Evolutionary conservation across 2,888 invertebrate genomes (phyloP), one percentile per base, ranked within the genome.

Genomic region (Anthrax anthrax): DNA sequence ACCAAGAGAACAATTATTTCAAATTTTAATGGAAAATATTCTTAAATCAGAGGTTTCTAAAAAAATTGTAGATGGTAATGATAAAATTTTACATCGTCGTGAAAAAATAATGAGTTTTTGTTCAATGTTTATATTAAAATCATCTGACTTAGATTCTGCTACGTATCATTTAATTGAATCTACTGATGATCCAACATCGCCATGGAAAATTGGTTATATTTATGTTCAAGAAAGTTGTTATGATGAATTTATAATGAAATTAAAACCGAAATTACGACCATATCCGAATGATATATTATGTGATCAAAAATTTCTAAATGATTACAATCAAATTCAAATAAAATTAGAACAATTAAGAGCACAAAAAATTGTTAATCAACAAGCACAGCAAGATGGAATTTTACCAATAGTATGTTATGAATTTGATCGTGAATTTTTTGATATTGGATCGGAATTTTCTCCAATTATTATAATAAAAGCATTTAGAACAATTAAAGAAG

Each of bases 191-290:
- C 34, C 36, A 36, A 36, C n/a, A n/a, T 32, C 14, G 9, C 18
- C 18, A 6, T 18, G 18, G 18, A 14, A 19, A n/a, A 14, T 42
- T 34, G 14, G 19, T 16, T 36, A 18, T 12, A 36, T 42, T 19
- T 42, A 42, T 19, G 19, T 42, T 14, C 42, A 42, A 42, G 42
- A 42, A 36, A 42, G 36, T 42, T 42, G 42, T 36, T 36, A 6
- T 14, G 29, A 42, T n/a, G 18, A 34, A 36, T 42, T 42, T 12
- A 13, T 8, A 13, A 2, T 18, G 14, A 36, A 19, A 3, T 36
- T 42, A 19, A 12, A 9, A 4, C 5, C 18, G n/a, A 36, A 42
- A 36, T 16, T 42, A n/a, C n/a, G 19, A n/a, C 2, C 16, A 14
- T 42, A 36, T 19, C 14, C 42, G 6, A 19, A n/a, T 10, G 36